Base-by-base conservation (phyloP, 2,113 vertebrate species). In the Psilopsiagon aurifrons region DNA sequence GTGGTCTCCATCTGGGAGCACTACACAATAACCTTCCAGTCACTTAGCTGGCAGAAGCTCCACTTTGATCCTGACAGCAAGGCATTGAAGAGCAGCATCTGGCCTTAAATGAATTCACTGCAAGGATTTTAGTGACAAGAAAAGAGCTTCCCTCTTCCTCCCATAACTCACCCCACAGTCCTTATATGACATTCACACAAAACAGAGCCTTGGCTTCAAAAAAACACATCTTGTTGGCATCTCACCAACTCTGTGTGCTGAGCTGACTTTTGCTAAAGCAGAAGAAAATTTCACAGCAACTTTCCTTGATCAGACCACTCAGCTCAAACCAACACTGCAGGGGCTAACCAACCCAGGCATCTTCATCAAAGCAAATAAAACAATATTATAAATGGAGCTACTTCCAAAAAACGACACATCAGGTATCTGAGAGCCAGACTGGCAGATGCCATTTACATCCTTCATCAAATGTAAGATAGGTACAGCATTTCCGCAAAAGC, bases 171-270 rank as follows among this genome's bases (percentile, higher is more conserved):
- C 49, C 25, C 77, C 84, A 29, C 22, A 82, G 73, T 90, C 74
- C 76, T 88, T 90, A 89, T 24, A 60, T 12, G 70, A 90, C 69
- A 87, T 39, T 70, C 82, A 67, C 43, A 92, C 19, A 64, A 71
- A 95, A 79, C 59, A 77, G 79, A 76, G 55, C 17, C 90, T 60
- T 14, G 10, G 24, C 62, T 92, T 95, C 86, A 94, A 83, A 92
- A 91, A 84, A 86, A 90, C 39, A 51, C 6, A 3, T 67, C 84
- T n/a, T 66, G 37, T 52, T 96, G 89, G 82, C 87, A 57, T 70
- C 49, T 88, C 67, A 78, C 37, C 81, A 93, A 3, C 31, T 46
- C 51, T 62, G 16, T 18, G 17, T 33, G 60, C 64, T 1, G 8
- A 95, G 54, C 12, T 85, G 46, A 46, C 67, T 94, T 74, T 73